Percentiles rank a stretch among this genome's conserved stretches.
These are phyloP conservation scores for Cheilosia impressa DNA, from an alignment of 2,888 invertebrate genomes.

Conservation along the genomic window DNA sequence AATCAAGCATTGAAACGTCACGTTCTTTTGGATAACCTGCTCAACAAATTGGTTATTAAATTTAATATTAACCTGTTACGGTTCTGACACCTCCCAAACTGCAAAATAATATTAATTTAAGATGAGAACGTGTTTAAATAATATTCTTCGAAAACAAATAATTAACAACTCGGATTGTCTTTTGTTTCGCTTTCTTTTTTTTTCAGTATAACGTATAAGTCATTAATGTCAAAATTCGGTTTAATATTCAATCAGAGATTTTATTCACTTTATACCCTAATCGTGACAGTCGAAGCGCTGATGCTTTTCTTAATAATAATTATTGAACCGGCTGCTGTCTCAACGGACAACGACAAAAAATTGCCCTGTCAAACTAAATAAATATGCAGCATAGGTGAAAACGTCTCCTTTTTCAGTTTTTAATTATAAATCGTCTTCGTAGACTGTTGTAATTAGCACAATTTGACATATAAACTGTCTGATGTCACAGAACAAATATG, in stretches of 20 bases:
- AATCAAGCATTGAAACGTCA: slow-evolving; percentile 2
- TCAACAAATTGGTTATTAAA: not conserved
- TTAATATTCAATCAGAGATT: not conserved
- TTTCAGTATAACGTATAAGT: not conserved
- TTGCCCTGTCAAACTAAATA: not conserved
- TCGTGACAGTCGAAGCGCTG: too few species aligned
- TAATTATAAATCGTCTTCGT: not conserved
- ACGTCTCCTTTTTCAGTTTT: too few species aligned
- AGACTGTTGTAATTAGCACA: not conserved
- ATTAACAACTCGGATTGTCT: not conserved
- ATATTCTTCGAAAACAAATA: not conserved
- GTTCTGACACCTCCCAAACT: slow-evolving; percentile 15
- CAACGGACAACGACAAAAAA: not conserved
- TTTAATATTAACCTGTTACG: slow-evolving; percentile 8
- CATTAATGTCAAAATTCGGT: not conserved
- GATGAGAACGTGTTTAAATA: not conserved
- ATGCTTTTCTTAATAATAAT: too few species aligned
- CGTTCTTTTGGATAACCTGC: slow-evolving; percentile 8
- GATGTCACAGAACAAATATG: not conserved
- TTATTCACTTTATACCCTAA: not conserved
- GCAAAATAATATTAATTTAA: not conserved
- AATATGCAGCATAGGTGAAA: too few species aligned
- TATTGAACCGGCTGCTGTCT: too few species aligned
- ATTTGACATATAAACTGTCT: not conserved
- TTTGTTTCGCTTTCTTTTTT: not conserved